These are phyloP conservation scores for Andrena minutula DNA, from an alignment of 2,888 invertebrate genomes.

Conservation along the genomic window DNA sequence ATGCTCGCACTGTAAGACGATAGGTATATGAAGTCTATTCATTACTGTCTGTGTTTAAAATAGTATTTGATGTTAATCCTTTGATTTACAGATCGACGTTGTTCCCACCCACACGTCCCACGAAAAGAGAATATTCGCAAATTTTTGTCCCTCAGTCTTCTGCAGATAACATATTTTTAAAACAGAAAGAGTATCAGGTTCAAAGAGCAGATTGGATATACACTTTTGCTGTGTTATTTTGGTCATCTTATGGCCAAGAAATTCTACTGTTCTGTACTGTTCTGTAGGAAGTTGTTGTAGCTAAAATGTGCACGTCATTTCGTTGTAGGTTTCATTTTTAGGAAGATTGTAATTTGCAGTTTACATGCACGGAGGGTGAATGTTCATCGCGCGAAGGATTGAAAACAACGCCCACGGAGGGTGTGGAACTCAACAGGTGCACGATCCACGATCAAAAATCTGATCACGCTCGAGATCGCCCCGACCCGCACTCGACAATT, in stretches of 20 bases:
- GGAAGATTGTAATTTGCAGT: neutral
- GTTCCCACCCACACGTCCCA: neutral
- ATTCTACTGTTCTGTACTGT: no score
- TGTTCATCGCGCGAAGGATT: neutral
- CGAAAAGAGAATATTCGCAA: neutral
- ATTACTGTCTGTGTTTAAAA: neutral
- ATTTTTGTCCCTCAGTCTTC: neutral
- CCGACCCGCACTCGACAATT: conserved; percentile 12
- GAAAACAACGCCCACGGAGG: conserved; percentile 1
- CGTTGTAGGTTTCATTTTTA: no score
- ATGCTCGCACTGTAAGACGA: neutral
- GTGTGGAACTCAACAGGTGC: conserved; percentile 42
- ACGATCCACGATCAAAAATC: conserved; percentile 20
- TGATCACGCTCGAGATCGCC: conserved; percentile 17
- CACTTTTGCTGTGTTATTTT: no score
- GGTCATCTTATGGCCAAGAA: no score
- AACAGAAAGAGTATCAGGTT: neutral
- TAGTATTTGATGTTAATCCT: conserved; percentile 7
- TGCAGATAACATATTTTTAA: neutral
- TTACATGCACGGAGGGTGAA: neutral
- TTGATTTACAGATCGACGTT: neutral
- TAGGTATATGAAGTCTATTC: neutral
- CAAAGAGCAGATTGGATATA: neutral
- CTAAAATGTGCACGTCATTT: no score
- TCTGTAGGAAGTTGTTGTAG: no score